A percentile compares a stretch with the other conserved stretches of the same genome.
Conservation (phyloP, 2,888 invertebrate genomes). For the Seladonia tumulorum region DNA sequence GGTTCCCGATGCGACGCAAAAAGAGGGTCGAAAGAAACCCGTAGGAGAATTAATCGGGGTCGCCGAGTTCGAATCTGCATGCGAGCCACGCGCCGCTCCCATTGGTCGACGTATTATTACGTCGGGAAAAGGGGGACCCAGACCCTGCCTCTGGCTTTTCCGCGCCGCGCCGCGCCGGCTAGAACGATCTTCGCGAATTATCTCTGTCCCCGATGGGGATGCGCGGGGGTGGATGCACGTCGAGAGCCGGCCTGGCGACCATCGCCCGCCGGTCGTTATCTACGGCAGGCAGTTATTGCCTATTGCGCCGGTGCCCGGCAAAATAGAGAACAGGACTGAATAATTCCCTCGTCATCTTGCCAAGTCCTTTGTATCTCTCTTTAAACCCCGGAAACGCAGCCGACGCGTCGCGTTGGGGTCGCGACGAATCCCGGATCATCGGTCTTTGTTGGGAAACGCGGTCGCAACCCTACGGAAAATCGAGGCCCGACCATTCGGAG, state of each 20-base stretch:
- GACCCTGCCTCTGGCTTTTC: conserved; percentile 20
- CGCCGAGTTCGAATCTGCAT: conserved; percentile 41
- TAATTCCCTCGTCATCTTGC: conserved; percentile 61
- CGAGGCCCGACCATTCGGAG: conserved; percentile 1
- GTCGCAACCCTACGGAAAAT: conserved; percentile 35
- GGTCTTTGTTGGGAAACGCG: conserved; percentile 47
- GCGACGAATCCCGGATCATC: conserved; percentile 9
- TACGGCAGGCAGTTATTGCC: conserved; percentile 63
- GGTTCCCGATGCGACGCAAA: background rate
- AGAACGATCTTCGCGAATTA: conserved; percentile 62
- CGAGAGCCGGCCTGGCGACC: background rate
- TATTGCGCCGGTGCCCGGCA: conserved; percentile 54
- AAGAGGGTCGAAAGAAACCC: conserved; percentile 15
- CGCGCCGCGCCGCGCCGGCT: conserved; percentile 44
- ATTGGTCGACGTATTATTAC: conserved; percentile 53
- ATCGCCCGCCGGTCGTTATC: conserved; percentile 55
- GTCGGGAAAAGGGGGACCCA: conserved; percentile 17
- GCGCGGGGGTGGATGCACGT: background rate
- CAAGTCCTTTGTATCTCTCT: conserved; percentile 56
- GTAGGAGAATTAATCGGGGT: conserved; percentile 35
- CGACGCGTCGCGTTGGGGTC: background rate
- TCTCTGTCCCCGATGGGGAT: conserved; percentile 49
- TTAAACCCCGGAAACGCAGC: conserved; percentile 50
- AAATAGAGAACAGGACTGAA: conserved; percentile 57
- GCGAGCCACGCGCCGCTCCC: conserved; percentile 41